Conservation (phyloP, 1,140 invertebrate genomes). For the Lethrus apterus region DNA sequence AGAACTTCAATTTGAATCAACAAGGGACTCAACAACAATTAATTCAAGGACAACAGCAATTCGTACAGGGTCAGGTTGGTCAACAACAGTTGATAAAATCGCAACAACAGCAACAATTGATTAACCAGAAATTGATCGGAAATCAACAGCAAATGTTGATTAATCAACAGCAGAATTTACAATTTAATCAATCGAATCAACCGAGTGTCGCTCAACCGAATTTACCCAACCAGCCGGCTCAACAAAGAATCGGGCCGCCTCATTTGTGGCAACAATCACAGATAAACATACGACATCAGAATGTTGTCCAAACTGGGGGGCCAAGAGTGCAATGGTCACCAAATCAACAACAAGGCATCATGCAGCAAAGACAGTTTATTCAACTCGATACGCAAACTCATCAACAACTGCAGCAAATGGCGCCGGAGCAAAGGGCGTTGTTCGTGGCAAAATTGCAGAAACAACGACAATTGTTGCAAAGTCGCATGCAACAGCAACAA, state of each 20-base stretch:
- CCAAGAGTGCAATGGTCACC: conserved; percentile 30
- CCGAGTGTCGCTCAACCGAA: conserved; percentile 27
- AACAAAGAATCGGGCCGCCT: conserved; percentile 37
- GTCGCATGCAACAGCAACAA: conserved; percentile 45
- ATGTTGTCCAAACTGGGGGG: conserved; percentile 1
- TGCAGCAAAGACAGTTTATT: conserved; percentile 56
- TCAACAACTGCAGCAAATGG: conserved; percentile 74
- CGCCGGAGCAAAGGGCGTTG: conserved; percentile 65
- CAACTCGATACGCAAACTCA: conserved; percentile 67
- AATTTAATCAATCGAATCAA: conserved; percentile 23
- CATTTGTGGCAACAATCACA: conserved; percentile 12
- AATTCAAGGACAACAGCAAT: conserved; percentile 20
- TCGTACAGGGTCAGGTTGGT: conserved; percentile 4
- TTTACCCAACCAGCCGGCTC: conserved; percentile 20
- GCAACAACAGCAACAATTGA: conserved; percentile 17
- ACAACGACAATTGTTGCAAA: conserved; percentile 45
- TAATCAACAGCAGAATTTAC: conserved; percentile 15
- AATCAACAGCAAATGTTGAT: conserved; percentile 27
- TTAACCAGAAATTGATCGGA: conserved; percentile 27
- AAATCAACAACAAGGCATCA: conserved; percentile 37
- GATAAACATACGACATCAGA: conserved; percentile 6
- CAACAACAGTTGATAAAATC: conserved; percentile 13
- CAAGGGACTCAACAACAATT: conserved; percentile 26
- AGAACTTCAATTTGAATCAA: conserved; percentile 17
- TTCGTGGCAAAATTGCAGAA: conserved; percentile 70